A percentile compares a stretch with the other conserved stretches of the same genome.
These are phyloP conservation scores for Hycleus phaleratus DNA, from an alignment of 1,140 invertebrate species.

Conservation along the genomic window DNA sequence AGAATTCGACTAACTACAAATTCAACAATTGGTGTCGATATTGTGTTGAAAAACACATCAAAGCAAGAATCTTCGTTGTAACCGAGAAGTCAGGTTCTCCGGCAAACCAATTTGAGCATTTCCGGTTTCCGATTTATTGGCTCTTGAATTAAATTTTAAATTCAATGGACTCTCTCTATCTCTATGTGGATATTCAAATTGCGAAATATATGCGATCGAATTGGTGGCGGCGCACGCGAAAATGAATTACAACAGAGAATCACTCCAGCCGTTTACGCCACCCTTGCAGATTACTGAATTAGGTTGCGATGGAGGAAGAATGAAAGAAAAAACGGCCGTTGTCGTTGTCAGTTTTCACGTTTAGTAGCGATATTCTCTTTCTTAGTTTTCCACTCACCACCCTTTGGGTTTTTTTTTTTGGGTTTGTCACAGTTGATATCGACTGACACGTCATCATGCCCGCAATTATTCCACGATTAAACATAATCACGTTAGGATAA, in stretches of 20 bases:
- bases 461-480: conserved; percentile 10
- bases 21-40: too few species aligned
- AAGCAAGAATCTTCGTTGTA: too few species aligned
- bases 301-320: too few species aligned
- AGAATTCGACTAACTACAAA: too few species aligned
- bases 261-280: conserved; percentile 6
- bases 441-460: too few species aligned
- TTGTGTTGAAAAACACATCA: too few species aligned
- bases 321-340: neutral
- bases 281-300: conserved; percentile 5
- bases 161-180: conserved; percentile 1
- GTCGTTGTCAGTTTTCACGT: neutral
- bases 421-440: too few species aligned
- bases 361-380: neutral
- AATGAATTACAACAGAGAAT: conserved; percentile 16
- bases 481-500: conserved; percentile 9
- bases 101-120: conserved; percentile 18
- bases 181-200: conserved; percentile 11
- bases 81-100: conserved; percentile 6
- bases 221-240: neutral
- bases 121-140: conserved; percentile 23
- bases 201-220: conserved; percentile 4
- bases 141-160: conserved; percentile 24
- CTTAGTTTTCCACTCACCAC: neutral
- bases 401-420: neutral